phyloP scores from a whole-genome alignment of 2,888 invertebrate species.

The Rhimphoctona megacephalus region DNA sequence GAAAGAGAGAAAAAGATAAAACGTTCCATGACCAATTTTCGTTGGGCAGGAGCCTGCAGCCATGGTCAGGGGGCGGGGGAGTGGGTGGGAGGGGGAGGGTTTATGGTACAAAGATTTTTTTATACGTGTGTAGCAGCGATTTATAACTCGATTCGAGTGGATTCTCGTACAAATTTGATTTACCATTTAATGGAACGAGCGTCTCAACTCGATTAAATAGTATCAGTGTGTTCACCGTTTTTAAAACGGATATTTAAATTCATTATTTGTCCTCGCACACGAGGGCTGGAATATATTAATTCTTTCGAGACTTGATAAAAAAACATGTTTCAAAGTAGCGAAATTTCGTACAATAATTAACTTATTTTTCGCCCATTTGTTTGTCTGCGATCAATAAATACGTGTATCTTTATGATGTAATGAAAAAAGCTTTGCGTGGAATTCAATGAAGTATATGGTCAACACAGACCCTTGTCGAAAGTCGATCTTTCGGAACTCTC shows the following conservation, averaged over 20 bases:
- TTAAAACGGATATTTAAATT: neutral
- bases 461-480: neutral
- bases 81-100: neutral
- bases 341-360: neutral
- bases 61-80: neutral
- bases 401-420: neutral
- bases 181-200: constrained; percentile 68
- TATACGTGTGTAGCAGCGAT: constrained; percentile 3
- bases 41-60: constrained; percentile 54
- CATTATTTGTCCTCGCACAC: neutral
- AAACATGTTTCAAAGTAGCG: neutral
- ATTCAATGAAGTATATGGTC: neutral
- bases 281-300: neutral
- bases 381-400: neutral
- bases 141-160: constrained; percentile 72
- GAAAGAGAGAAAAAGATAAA: constrained; percentile 15
- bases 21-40: constrained; percentile 68
- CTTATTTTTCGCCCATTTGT: neutral
- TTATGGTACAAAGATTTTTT: constrained; percentile 44
- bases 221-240: neutral
- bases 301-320: neutral
- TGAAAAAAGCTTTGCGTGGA: neutral
- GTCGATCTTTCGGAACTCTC: neutral
- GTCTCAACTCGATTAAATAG: constrained; percentile 62
- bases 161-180: constrained; percentile 69